Evolutionary conservation across 30 jellyfish, hydroid and myxozoan species (phyloP).

Genomic region (Aurelia aurita complex sp. Pacific): DNA sequence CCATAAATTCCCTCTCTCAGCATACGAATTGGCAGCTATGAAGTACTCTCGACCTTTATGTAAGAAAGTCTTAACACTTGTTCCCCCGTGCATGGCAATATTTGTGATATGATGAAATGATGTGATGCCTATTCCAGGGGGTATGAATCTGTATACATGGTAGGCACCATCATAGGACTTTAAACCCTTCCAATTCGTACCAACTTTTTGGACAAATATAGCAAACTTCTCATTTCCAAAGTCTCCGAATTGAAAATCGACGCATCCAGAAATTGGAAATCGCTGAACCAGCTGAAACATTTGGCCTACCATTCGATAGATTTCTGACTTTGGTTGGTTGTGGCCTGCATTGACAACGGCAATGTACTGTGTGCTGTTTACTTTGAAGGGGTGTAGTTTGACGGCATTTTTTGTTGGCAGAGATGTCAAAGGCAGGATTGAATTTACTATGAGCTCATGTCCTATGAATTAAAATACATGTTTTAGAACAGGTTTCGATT

Average conservation of each 20-base stretch:
- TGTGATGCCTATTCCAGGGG: neutral
- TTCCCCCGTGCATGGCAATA: slow-evolving; percentile 78
- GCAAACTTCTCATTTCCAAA: slow-evolving; percentile 62
- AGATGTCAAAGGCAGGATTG: slow-evolving; percentile 57
- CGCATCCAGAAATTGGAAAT: slow-evolving; percentile 74
- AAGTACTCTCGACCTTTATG: slow-evolving; percentile 46
- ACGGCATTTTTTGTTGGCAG: slow-evolving; percentile 71
- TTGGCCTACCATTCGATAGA: slow-evolving; percentile 28
- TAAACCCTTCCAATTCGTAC: slow-evolving; percentile 58
- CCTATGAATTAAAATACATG: slow-evolving; percentile 22
- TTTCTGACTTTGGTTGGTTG: slow-evolving; percentile 40
- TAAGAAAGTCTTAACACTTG: slow-evolving; percentile 61
- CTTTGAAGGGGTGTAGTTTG: slow-evolving; percentile 72
- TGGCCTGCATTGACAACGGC: slow-evolving; percentile 83
- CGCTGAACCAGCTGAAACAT: slow-evolving; percentile 45
- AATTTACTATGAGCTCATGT: slow-evolving; percentile 34
- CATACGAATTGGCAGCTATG: slow-evolving; percentile 78
- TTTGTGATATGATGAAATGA: slow-evolving; percentile 55
- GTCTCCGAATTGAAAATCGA: slow-evolving; percentile 75
- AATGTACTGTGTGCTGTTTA: slow-evolving; percentile 54
- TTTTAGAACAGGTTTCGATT: neutral
- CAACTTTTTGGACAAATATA: slow-evolving; percentile 63
- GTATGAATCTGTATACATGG: slow-evolving; percentile 48
- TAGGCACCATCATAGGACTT: slow-evolving; percentile 36
- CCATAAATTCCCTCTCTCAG: slow-evolving; percentile 27